Percentiles rank a stretch among this genome's conserved stretches.
Conservation (phyloP, 2,113 vertebrate genomes). For the Gambusia affinis region DNA sequence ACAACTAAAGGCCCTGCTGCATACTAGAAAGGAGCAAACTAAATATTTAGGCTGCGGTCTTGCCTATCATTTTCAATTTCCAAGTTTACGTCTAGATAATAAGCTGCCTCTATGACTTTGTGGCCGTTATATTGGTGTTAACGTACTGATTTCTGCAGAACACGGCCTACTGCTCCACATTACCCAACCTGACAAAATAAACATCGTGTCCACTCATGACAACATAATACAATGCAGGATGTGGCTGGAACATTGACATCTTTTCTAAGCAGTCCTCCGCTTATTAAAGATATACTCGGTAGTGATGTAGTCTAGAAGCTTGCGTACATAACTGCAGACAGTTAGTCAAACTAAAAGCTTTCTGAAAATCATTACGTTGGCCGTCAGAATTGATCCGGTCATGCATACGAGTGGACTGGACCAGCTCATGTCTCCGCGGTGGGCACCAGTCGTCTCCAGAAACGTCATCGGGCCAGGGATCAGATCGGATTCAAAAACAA, state of each 20-base stretch:
- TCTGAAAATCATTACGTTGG: conserved; percentile 5
- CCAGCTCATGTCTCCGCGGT: neutral
- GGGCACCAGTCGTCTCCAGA: neutral
- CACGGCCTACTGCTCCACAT: neutral
- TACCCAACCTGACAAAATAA: neutral
- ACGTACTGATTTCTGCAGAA: neutral
- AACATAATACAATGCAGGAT: conserved; percentile 3
- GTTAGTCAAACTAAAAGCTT: neutral
- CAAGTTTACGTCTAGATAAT: too few species aligned
- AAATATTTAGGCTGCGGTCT: too few species aligned
- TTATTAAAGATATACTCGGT: neutral
- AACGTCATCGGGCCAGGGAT: neutral
- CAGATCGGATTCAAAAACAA: neutral
- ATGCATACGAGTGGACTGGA: conserved; percentile 7
- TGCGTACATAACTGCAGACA: neutral
- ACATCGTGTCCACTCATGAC: neutral
- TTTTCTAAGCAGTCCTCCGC: conserved; percentile 8
- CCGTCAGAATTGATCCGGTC: conserved; percentile 21
- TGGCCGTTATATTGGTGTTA: too few species aligned
- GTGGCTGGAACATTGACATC: neutral
- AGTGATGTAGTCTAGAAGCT: neutral
- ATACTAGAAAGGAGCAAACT: too few species aligned
- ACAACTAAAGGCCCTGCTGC: too few species aligned
- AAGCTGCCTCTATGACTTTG: too few species aligned
- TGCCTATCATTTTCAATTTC: too few species aligned